Evolutionary conservation across 1,140 invertebrate genomes (phyloP).

Genomic region (Tribolium madens): DNA sequence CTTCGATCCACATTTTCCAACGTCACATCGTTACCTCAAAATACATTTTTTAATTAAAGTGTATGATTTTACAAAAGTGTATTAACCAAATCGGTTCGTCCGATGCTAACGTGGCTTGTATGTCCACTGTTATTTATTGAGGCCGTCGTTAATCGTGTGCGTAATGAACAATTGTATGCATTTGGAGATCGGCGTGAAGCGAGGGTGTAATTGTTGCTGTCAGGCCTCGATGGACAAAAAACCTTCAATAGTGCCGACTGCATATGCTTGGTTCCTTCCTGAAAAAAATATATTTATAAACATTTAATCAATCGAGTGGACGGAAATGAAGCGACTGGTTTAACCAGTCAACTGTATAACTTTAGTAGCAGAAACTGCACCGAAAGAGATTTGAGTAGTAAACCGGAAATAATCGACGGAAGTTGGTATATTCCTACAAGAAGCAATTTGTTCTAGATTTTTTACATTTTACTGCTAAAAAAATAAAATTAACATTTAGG

Average conservation of each 20-base stretch:
- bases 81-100: constrained; percentile 40
- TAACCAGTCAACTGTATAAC: no score
- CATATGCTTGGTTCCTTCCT: constrained; percentile 50
- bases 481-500: no score
- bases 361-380: no score
- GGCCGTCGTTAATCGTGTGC: constrained; percentile 23
- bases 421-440: no score
- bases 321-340: no score
- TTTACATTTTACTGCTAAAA: no score
- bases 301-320: neutral
- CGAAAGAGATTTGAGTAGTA: no score
- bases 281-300: constrained; percentile 6
- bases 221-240: constrained; percentile 36
- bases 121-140: constrained; percentile 45
- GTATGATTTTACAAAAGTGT: constrained; percentile 36
- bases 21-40: no score
- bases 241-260: constrained; percentile 23
- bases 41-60: no score
- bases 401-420: no score
- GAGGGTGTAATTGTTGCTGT: constrained; percentile 38
- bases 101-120: constrained; percentile 40
- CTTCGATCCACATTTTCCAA: no score
- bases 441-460: no score
- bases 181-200: constrained; percentile 32
- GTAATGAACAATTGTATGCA: constrained; percentile 42